A percentile compares a stretch with the other conserved stretches of the same genome.
These are phyloP conservation scores for Leuctra nigra DNA, from an alignment of 2,888 invertebrate species.

Conservation along the genomic window DNA sequence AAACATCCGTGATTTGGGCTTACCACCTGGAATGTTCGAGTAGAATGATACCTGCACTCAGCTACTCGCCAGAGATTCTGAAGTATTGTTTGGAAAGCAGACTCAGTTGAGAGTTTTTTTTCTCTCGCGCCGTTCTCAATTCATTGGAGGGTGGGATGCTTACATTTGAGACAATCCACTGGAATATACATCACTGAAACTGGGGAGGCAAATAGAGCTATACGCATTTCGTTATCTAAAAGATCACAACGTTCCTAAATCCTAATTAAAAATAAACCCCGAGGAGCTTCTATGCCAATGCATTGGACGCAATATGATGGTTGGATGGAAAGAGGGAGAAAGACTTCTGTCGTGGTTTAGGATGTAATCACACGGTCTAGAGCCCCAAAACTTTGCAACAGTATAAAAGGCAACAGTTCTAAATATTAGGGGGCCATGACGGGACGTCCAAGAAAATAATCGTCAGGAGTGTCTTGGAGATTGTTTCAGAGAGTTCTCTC, in stretches of 20 bases:
- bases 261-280: conserved; percentile 29
- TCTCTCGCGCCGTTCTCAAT: too few species aligned
- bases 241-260: conserved; percentile 25
- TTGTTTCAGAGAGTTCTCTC: too few species aligned
- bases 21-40: not conserved
- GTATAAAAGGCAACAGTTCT: too few species aligned
- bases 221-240: conserved; percentile 22
- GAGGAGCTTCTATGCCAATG: conserved; percentile 25
- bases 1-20: not conserved
- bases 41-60: too few species aligned
- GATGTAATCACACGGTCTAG: not conserved
- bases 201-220: conserved; percentile 17
- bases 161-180: conserved; percentile 1
- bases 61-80: too few species aligned
- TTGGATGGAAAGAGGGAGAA: not conserved
- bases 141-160: too few species aligned
- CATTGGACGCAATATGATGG: not conserved
- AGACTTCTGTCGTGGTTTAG: not conserved
- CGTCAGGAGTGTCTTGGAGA: too few species aligned
- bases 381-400: too few species aligned
- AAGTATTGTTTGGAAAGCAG: too few species aligned
- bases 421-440: too few species aligned
- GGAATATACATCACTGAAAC: conserved; percentile 17
- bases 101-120: too few species aligned
- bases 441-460: too few species aligned